Conservation (phyloP, 1,140 invertebrate species). For the Euschistus heros region DNA sequence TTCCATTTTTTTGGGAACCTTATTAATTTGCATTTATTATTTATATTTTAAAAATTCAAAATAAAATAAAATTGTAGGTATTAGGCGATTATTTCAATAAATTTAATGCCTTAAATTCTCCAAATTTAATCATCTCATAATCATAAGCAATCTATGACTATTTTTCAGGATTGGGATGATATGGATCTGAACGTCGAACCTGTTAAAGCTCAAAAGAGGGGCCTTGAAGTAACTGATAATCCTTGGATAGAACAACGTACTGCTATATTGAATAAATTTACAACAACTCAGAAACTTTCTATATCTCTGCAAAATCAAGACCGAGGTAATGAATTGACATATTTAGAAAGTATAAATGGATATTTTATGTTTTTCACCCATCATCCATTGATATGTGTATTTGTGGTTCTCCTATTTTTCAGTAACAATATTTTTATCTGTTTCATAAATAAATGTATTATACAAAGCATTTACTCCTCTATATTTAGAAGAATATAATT, state of each 20-base stretch:
- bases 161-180: slow-evolving; percentile 37
- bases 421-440: too few relatives aligned
- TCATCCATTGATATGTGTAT: slow-evolving; percentile 64
- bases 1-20: too few relatives aligned
- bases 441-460: too few relatives aligned
- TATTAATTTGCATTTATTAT: too few relatives aligned
- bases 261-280: slow-evolving; percentile 74
- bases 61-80: too few relatives aligned
- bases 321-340: not conserved
- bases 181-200: slow-evolving; percentile 25
- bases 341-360: too few relatives aligned
- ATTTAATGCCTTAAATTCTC: slow-evolving; percentile 18
- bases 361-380: not conserved
- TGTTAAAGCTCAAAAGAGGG: slow-evolving; percentile 36
- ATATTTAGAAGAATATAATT: too few relatives aligned
- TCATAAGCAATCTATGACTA: too few relatives aligned
- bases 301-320: slow-evolving; percentile 50
- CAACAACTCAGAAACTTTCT: slow-evolving; percentile 81
- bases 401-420: slow-evolving; percentile 48
- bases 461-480: too few relatives aligned
- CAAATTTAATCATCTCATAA: too few relatives aligned
- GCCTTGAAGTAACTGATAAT: slow-evolving; percentile 43
- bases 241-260: slow-evolving; percentile 61
- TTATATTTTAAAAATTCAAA: too few relatives aligned
- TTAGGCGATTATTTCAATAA: too few relatives aligned